Base-by-base conservation (phyloP, 2,797 vertebrate genomes). In the Acrocephalus scirpaceus region DNA sequence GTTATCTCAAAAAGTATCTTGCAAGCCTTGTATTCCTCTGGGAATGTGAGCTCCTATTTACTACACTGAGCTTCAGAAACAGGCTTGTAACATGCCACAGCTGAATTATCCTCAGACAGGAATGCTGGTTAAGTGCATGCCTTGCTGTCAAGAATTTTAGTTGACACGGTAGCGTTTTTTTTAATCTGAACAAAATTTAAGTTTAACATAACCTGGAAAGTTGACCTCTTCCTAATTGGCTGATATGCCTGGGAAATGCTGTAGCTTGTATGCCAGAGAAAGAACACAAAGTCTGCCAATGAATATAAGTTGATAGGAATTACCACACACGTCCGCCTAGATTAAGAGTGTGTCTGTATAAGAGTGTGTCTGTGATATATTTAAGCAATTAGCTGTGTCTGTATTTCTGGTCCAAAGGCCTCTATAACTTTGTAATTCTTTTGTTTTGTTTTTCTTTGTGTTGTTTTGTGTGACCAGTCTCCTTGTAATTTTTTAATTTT, bases 191-290 rank as follows among this genome's bases (percentile, higher is more conserved):
- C 66, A 89, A 96, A 91, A 75, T 50, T 86, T 65, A 85, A 86
- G 54, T 96, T 88, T 77, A 91, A 92, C 69, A 76, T 66, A 95
- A 62, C 76, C 94, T 94, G 64, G 53, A 78, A 93, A 91, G 57
- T 42, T 96, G 80, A 95, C 88, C 74, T 71, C 30, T 74, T 96
- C 65, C 51, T 96, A 76, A 93, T 95, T 96, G 83, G 72, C 93
- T 72, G 84, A 34, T 75, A 38, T 92, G 32, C 50, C 66, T 93
- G 64, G 32, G 66, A 92, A 83, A 71, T 61, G 26, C 34, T 81
- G 16, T 64, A 66, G 40, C n/a, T 77, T 93, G 61, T 69, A 72
- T 72, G 7, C 36, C 66, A 92, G 32, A 61, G 42, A 87, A 91
- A 80, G 88, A 71, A 78, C 27, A 40, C 53, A 51, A 60, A 78